These are phyloP conservation scores for Yasuhikotakia modesta DNA, from an alignment of 2,797 vertebrate species.

Conservation along the genomic window DNA sequence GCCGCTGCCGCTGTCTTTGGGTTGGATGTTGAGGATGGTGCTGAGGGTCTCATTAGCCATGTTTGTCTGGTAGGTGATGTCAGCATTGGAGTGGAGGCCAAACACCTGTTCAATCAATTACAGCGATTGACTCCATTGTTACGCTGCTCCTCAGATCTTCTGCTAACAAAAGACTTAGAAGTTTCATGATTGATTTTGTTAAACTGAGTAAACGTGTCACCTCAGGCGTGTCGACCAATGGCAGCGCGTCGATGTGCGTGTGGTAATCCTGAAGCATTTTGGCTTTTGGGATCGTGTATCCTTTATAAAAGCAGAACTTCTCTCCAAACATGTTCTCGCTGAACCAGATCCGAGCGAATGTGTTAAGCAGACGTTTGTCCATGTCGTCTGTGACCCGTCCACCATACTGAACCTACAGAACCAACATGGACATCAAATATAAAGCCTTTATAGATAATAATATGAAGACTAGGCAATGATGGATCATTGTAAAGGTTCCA, in stretches of 20 bases:
- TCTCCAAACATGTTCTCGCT: constrained; percentile 80
- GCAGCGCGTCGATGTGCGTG: constrained; percentile 79
- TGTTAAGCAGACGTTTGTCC: constrained; percentile 83
- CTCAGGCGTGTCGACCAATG: constrained; percentile 80
- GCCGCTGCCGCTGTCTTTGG: constrained; percentile 79
- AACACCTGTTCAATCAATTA: constrained; percentile 75
- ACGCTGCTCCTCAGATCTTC: not conserved
- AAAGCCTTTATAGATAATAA: not conserved
- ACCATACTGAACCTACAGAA: constrained; percentile 83
- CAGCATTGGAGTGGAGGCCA: constrained; percentile 84
- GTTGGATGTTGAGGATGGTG: constrained; percentile 84
- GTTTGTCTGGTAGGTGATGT: constrained; percentile 86
- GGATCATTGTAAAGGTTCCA: too few species aligned
- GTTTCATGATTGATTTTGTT: not conserved
- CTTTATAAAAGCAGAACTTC: constrained; percentile 81
- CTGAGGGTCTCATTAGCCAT: constrained; percentile 81
- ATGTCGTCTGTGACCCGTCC: constrained; percentile 84
- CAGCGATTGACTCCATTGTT: not conserved
- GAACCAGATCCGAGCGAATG: constrained; percentile 83
- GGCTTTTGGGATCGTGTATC: constrained; percentile 77
- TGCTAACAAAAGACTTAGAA: not conserved
- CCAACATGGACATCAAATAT: constrained; percentile 42
- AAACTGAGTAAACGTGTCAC: constrained; percentile 55
- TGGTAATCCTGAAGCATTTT: constrained; percentile 77
- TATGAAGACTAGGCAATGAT: not conserved